Evolutionary conservation across 2,797 vertebrate genomes (phyloP).

Genomic region (Brotogeris chrysoptera): DNA sequence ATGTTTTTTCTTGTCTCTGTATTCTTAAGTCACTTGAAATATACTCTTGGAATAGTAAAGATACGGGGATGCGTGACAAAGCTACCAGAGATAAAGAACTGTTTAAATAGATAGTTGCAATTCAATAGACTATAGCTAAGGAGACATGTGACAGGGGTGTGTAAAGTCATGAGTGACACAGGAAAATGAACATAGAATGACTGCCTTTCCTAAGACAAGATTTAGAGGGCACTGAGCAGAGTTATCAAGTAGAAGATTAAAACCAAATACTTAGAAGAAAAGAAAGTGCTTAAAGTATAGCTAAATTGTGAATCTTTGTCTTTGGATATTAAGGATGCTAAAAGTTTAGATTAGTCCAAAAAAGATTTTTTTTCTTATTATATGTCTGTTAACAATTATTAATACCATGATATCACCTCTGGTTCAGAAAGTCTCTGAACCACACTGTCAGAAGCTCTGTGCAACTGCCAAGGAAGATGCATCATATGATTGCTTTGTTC

Average conservation of each 20-base stretch:
- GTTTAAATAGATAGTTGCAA: neutral
- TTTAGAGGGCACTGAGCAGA: neutral
- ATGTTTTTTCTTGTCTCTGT: neutral
- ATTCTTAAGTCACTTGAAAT: neutral
- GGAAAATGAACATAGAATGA: neutral
- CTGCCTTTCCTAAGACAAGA: neutral
- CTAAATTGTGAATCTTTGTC: neutral
- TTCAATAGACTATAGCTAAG: neutral
- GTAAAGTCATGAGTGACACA: neutral
- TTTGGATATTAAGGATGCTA: neutral
- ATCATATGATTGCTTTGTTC: neutral
- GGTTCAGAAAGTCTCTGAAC: neutral
- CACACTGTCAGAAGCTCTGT: neutral
- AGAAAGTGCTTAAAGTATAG: neutral
- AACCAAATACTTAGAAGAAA: neutral
- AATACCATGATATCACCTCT: neutral
- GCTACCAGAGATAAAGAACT: neutral
- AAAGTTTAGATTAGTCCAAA: neutral
- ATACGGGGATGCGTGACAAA: neutral
- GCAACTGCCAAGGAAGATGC: neutral
- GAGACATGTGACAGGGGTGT: neutral
- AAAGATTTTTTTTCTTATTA: neutral
- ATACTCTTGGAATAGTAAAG: neutral
- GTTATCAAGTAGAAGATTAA: neutral
- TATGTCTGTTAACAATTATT: neutral